These are phyloP conservation scores for Caenorhabditis imperialis DNA, from an alignment of 2,888 invertebrate species.

Conservation along the genomic window DNA sequence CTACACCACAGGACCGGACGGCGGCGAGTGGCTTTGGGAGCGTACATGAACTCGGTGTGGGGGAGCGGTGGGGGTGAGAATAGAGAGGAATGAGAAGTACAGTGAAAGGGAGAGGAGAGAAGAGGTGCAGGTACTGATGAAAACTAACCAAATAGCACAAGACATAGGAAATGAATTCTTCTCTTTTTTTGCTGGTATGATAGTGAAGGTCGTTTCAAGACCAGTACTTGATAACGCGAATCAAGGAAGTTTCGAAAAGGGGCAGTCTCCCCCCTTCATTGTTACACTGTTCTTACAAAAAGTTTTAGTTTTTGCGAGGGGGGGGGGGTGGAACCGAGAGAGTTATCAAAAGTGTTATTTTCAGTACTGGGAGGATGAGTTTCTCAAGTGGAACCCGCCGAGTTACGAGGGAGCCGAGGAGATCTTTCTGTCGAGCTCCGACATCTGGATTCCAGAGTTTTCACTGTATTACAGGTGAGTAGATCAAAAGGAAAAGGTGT, in stretches of 20 bases:
- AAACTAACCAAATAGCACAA: too few species aligned
- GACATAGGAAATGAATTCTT: too few species aligned
- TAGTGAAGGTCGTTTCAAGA: too few species aligned
- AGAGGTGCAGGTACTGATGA: too few species aligned
- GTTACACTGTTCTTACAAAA: background rate
- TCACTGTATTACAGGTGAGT: constrained; percentile 72
- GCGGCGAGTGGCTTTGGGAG: background rate
- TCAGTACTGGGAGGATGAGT: constrained; percentile 78
- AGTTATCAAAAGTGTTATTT: constrained; percentile 37
- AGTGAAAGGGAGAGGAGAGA: background rate
- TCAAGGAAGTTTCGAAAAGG: constrained; percentile 15
- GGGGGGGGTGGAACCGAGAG: background rate
- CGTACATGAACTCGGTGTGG: background rate
- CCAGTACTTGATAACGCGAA: constrained; percentile 4
- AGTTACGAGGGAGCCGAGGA: constrained; percentile 76
- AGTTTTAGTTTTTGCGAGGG: constrained; percentile 1
- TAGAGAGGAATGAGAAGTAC: background rate
- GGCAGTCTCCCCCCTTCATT: background rate
- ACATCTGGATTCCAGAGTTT: constrained; percentile 78
- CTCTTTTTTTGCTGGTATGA: too few species aligned
- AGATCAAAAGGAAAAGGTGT: background rate
- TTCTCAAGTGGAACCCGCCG: constrained; percentile 76
- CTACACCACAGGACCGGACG: constrained; percentile 67
- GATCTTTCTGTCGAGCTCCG: constrained; percentile 74
- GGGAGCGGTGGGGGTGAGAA: background rate